Evolutionary conservation across 2,113 vertebrate species (phyloP).

Genomic region (Paramisgurnus dabryanus): DNA sequence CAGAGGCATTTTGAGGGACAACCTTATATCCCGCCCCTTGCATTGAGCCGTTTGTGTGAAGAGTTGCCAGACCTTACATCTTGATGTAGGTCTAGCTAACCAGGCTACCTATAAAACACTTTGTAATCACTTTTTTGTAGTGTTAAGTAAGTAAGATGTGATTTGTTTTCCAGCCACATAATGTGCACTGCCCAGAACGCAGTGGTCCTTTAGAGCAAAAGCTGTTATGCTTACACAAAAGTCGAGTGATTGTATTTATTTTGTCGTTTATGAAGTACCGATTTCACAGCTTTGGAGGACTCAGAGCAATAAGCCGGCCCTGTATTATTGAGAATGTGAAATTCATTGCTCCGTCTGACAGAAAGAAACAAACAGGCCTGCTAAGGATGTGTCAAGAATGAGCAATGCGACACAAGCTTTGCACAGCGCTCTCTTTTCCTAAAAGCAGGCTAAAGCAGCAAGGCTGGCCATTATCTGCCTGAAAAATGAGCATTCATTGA

Average conservation of each 20-base stretch:
- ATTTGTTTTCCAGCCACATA: too few species aligned
- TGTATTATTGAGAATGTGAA: neutral
- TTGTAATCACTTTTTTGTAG: too few species aligned
- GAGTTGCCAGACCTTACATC: too few species aligned
- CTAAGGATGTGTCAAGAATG: slow-evolving; percentile 16
- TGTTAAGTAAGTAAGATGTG: too few species aligned
- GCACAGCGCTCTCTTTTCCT: slow-evolving; percentile 18
- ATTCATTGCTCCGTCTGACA: neutral
- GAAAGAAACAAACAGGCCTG: slow-evolving; percentile 11
- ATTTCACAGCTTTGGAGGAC: neutral
- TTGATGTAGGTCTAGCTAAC: too few species aligned
- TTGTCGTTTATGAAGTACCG: neutral
- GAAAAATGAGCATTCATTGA: slow-evolving; percentile 27
- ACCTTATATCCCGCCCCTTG: too few species aligned
- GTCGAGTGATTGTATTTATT: neutral
- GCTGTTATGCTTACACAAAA: neutral
- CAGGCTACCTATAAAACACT: too few species aligned
- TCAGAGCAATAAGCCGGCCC: neutral
- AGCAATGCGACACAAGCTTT: slow-evolving; percentile 15
- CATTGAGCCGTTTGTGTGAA: too few species aligned
- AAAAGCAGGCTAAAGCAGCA: slow-evolving; percentile 15
- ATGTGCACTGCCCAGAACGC: neutral
- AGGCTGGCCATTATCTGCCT: slow-evolving; percentile 8
- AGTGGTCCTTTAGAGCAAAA: neutral
- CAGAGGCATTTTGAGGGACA: too few species aligned